Evolutionary conservation across 2,113 vertebrate species (phyloP).

Genomic region (Mola mola): DNA sequence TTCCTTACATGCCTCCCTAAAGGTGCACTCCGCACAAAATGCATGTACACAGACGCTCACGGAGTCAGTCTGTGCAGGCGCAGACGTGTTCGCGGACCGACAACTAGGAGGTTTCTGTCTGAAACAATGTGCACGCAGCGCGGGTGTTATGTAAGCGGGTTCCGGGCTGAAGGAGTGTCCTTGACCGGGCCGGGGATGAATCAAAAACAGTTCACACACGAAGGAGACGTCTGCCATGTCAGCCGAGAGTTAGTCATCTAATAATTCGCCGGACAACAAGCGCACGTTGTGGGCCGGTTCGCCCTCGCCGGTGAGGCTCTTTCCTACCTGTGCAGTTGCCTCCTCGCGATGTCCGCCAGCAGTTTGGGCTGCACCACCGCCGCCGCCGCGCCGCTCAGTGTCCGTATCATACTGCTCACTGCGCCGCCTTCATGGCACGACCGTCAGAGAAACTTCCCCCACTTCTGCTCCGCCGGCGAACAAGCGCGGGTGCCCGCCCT

Average conservation of each 20-base stretch:
- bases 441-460: not conserved
- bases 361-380: conserved; percentile 22
- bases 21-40: not conserved
- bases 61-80: not conserved
- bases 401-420: conserved; percentile 65
- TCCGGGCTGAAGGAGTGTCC: not conserved
- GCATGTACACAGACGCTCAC: not conserved
- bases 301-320: too few species aligned
- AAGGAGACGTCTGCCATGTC: too few species aligned
- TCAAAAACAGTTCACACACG: not conserved
- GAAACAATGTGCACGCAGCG: not conserved
- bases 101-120: not conserved
- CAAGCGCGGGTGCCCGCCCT: too few species aligned
- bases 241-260: not conserved
- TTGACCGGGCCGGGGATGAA: not conserved
- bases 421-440: not conserved
- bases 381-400: conserved; percentile 38
- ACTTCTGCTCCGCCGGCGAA: too few species aligned
- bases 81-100: not conserved
- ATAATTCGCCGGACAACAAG: too few species aligned
- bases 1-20: not conserved
- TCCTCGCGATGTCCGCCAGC: conserved; percentile 36
- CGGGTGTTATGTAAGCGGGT: not conserved
- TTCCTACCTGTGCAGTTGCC: conserved; percentile 72
- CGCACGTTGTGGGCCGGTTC: too few species aligned